Percentiles rank a stretch among this genome's conserved stretches.
Conservation (phyloP, 2,113 vertebrate genomes). For the Lethenteron camtschaticum region DNA sequence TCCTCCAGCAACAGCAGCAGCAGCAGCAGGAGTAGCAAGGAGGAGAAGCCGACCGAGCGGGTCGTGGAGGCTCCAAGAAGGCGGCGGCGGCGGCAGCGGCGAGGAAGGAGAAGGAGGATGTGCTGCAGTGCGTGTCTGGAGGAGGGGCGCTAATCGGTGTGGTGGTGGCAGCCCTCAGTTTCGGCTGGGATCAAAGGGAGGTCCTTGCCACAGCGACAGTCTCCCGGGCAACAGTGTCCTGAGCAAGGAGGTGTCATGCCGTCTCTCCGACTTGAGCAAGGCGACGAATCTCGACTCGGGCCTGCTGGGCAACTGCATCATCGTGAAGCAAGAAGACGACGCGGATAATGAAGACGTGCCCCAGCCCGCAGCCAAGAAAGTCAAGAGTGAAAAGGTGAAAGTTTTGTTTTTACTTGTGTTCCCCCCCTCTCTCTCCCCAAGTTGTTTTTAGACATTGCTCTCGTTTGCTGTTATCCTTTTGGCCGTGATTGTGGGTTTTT, state of each 20-base stretch:
- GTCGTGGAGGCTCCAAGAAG: constrained; percentile 71
- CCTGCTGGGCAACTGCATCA: constrained; percentile 58
- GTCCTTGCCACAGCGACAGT: constrained; percentile 52
- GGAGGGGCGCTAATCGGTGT: constrained; percentile 12
- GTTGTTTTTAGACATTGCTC: no score
- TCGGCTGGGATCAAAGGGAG: constrained; percentile 34
- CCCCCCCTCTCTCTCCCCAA: no score
- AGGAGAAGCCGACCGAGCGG: constrained; percentile 69
- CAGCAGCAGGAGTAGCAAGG: constrained; percentile 56
- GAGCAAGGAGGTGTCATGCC: constrained; percentile 49
- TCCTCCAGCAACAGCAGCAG: constrained; percentile 60
- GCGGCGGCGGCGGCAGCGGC: constrained; percentile 46
- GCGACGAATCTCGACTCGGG: constrained; percentile 80
- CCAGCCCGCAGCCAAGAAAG: constrained; percentile 42
- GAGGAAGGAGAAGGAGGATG: constrained; percentile 55
- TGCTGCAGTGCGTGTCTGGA: constrained; percentile 38
- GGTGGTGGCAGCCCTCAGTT: background rate
- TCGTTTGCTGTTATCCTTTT: no score
- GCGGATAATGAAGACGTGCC: constrained; percentile 66
- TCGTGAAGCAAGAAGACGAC: constrained; percentile 68
- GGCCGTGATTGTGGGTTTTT: no score
- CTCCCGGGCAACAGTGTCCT: constrained; percentile 28
- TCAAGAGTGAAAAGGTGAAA: constrained; percentile 94
- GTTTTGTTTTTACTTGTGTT: background rate
- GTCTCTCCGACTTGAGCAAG: constrained; percentile 42